Evolutionary conservation across 1,140 invertebrate genomes (phyloP).

Genomic region (Copidosoma floridanum): DNA sequence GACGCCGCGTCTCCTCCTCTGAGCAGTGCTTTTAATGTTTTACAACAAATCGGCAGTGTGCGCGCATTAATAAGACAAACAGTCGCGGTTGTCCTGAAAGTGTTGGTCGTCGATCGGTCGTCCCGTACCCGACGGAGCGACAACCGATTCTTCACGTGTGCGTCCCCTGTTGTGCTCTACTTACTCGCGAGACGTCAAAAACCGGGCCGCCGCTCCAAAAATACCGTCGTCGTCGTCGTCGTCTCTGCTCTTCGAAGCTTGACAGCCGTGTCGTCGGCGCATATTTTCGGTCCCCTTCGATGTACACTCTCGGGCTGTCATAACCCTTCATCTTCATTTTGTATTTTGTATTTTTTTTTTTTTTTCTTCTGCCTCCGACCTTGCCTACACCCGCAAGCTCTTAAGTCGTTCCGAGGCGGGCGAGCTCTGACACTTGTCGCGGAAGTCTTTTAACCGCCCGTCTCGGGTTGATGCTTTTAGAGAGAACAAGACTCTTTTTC

Average conservation of each 20-base stretch:
- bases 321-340: conserved; percentile 2
- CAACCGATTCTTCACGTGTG: background rate
- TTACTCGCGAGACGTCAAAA: conserved; percentile 28
- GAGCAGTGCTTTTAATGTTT: no score
- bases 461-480: no score
- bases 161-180: conserved; percentile 7
- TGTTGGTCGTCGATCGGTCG: background rate
- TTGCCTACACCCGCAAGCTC: no score
- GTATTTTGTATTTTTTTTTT: no score
- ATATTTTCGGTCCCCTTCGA: background rate
- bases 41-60: no score
- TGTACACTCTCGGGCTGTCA: background rate
- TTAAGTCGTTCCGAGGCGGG: no score
- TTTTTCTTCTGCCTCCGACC: no score
- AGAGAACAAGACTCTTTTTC: no score
- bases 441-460: no score
- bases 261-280: no score
- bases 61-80: conserved; percentile 4
- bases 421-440: no score
- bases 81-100: conserved; percentile 1
- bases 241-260: background rate
- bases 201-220: conserved; percentile 13
- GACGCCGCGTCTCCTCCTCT: no score
- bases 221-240: conserved; percentile 13
- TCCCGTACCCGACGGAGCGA: background rate